Base-by-base conservation (phyloP, 2,888 invertebrate species). In the Schizotus pectinicornis region DNA sequence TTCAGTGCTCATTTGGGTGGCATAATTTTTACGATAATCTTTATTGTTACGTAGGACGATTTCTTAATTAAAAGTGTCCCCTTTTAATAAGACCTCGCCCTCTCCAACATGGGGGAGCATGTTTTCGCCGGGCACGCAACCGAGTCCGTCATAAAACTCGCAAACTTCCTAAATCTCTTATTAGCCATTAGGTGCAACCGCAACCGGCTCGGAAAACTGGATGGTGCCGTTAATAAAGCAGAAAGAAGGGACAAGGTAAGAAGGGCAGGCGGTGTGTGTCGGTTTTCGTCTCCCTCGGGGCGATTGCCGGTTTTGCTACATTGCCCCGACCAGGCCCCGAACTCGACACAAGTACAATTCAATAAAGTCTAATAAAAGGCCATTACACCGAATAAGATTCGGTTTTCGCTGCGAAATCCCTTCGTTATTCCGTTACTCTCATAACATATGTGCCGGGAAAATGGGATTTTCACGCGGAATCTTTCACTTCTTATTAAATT, bases 161-260 rank as follows among this genome's bases (percentile, higher is more conserved):
- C 52, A 59, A 59, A 62, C 53, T 62, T 62, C 39, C 52, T 46
- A 56, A 54, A 60, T 47, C 62, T 59, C 56, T 63, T 60, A 61
- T 63, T 60, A 60, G 56, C 58, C 63, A 58, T 63, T 60, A 63
- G 58, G 59, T 51, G 60, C 52, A 53, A 60, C 60, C 58, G 37
- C 53, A 48, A 56, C 47, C 39, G 57, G 39, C 31, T 56, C 37
- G 49, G 49, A 50, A 56, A 56, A 50, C 49, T 56, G 36, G 47
- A 47, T 39, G 36, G 8, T 13, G 56, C 32, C 43, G 56, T 49
- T 56, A 56, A 56, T 56, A 56, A 56, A 56, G 43, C 49, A 56
- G 48, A 22, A 22, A 22, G 22, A 22, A 22, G 22, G 22, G 5
- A 22, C 34, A 56, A 56, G 56, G 56, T 56, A 56, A 56, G 50